These are phyloP conservation scores for Plagiodera versicolora DNA, from an alignment of 2,888 invertebrate species.

Conservation along the genomic window DNA sequence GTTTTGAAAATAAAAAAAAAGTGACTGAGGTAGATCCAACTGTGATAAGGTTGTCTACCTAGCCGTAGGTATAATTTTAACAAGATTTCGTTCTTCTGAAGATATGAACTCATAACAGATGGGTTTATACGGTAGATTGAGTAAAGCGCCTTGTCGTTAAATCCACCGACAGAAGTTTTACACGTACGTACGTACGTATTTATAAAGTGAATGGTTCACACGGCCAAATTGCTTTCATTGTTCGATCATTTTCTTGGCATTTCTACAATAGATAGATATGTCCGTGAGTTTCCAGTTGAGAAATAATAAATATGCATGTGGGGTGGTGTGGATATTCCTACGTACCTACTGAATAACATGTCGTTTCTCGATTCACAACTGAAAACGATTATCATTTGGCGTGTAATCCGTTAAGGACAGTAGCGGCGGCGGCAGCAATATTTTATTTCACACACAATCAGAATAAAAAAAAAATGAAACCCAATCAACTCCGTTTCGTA, in stretches of 20 bases:
- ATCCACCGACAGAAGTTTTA: conserved; percentile 35
- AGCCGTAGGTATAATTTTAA: not conserved
- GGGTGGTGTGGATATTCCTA: no score
- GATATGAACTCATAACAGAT: conserved; percentile 31
- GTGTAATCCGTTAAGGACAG: no score
- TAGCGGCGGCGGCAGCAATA: no score
- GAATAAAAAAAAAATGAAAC: no score
- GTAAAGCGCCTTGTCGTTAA: conserved; percentile 33
- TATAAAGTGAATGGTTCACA: conserved; percentile 26
- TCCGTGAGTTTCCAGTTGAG: conserved; percentile 14
- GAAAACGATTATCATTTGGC: not conserved
- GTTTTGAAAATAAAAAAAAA: no score
- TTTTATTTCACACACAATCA: no score
- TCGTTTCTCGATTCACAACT: conserved; percentile 1
- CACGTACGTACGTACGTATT: no score
- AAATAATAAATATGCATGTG: conserved; percentile 3
- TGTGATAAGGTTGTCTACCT: not conserved
- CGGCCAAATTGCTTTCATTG: conserved; percentile 24
- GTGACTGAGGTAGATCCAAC: no score
- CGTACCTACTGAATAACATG: no score
- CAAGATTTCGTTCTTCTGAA: not conserved
- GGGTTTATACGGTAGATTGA: conserved; percentile 34
- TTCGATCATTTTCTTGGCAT: conserved; percentile 16
- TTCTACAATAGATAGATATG: no score
- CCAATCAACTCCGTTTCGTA: no score